A percentile compares a stretch with the other conserved stretches of the same genome.
Conservation (phyloP, 1,140 invertebrate species). For the Laodelphax striatellus region DNA sequence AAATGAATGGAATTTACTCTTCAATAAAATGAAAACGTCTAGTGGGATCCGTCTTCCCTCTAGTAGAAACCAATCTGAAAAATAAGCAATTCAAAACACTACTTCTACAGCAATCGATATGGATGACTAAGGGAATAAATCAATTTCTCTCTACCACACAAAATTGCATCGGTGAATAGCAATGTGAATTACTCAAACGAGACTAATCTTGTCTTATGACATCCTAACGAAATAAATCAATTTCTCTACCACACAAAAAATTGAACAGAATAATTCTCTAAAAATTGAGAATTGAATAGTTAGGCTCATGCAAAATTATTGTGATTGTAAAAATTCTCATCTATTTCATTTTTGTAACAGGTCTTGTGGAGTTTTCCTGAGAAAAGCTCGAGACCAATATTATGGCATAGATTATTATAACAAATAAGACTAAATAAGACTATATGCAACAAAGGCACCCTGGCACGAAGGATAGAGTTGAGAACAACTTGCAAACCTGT, state of each 20-base stretch:
- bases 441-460: constrained; percentile 98
- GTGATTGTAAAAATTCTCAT: constrained; percentile 35
- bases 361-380: constrained; percentile 92
- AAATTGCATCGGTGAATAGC: no score
- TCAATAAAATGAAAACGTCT: no score
- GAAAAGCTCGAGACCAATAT: constrained; percentile 97
- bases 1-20: no score
- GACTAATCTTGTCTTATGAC: no score
- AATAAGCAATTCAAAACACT: no score
- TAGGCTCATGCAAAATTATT: not conserved
- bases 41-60: no score
- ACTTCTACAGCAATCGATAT: no score
- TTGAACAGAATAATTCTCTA: not conserved
- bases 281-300: not conserved
- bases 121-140: no score
- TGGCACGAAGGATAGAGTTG: constrained; percentile 98
- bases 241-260: not conserved
- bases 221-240: no score
- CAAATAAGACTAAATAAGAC: constrained; percentile 96
- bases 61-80: no score
- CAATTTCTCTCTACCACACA: no score
- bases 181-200: no score
- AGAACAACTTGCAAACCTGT: constrained; percentile 97
- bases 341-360: constrained; percentile 72
- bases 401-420: constrained; percentile 99